These are phyloP conservation scores for Selenia dentaria DNA, from an alignment of 2,888 invertebrate species.

Conservation along the genomic window DNA sequence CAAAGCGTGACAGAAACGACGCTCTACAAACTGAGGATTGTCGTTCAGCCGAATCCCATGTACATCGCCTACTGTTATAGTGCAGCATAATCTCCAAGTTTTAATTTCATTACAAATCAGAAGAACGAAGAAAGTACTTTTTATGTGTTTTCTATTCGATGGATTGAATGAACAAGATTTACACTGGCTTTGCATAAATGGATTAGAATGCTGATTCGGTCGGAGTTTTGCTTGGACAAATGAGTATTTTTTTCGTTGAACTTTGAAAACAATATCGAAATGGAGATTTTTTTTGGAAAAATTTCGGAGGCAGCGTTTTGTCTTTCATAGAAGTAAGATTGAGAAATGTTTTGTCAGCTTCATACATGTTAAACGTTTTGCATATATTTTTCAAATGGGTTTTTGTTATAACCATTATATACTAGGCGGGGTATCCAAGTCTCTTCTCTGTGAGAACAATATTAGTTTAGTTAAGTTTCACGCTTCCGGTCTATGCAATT, in stretches of 20 bases:
- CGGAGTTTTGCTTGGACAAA: conserved; percentile 32
- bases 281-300: neutral
- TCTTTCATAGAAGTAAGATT: no score
- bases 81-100: conserved; percentile 48
- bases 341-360: no score
- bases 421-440: no score
- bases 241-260: conserved; percentile 30
- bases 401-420: no score
- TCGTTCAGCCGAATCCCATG: no score
- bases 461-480: no score
- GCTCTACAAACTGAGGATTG: no score
- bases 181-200: conserved; percentile 46
- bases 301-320: neutral
- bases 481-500: no score
- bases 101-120: conserved; percentile 64
- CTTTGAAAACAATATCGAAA: conserved; percentile 27
- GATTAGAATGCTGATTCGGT: conserved; percentile 46
- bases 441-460: no score
- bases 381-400: no score
- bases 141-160: conserved; percentile 51
- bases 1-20: no score
- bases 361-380: no score
- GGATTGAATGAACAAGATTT: conserved; percentile 49
- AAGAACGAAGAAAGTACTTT: conserved; percentile 51
- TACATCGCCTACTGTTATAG: conserved; percentile 13